Evolutionary conservation across 2,888 invertebrate species (phyloP), one percentile per base, ranked within the genome.

Genomic region (Ernsta delagoae): DNA sequence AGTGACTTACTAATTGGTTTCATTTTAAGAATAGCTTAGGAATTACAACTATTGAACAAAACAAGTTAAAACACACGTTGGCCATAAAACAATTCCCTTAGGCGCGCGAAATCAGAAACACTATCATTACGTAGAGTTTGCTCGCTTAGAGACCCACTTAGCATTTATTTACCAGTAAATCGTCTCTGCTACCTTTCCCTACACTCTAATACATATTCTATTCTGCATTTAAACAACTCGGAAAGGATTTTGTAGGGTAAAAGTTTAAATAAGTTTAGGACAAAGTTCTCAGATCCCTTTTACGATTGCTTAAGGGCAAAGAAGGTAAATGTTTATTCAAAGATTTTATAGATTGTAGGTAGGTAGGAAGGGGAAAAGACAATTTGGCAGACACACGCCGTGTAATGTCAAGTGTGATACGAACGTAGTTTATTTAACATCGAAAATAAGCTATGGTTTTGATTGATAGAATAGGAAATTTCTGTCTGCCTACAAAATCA

Each of bases 221-320:
- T 89, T 88, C 87, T 83, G 83, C 87, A 85, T 88, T 90, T 88
- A 89, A 90, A 90, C 87, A 87, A 86, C 85, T 87, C 84, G 86
- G 87, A 89, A 91, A 88, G 91, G 91, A 91, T 91, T 92, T 91
- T 84, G 88, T 87, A 87, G 87, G 86, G 90, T 88, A 88, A 89
- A 92, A 93, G 87, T 92, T 92, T 92, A 91, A 92, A 92, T 88
- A 92, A 92, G 90, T 92, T 92, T 92, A 89, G 88, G 89, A 82
- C 83, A 78, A 90, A 88, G 89, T 92, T 86, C 83, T 83, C 82
- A 87, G 84, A 87, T 87, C 89, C 91, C 89, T 90, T 92, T 90
- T 88, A 90, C 90, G 89, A 89, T 87, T 89, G 88, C 86, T 85
- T 89, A 91, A 90, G 90, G 90, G 89, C 89, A 87, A 86, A 88